phyloP scores from a whole-genome alignment of 1,140 invertebrate species.

The Calephelis nemesis region DNA sequence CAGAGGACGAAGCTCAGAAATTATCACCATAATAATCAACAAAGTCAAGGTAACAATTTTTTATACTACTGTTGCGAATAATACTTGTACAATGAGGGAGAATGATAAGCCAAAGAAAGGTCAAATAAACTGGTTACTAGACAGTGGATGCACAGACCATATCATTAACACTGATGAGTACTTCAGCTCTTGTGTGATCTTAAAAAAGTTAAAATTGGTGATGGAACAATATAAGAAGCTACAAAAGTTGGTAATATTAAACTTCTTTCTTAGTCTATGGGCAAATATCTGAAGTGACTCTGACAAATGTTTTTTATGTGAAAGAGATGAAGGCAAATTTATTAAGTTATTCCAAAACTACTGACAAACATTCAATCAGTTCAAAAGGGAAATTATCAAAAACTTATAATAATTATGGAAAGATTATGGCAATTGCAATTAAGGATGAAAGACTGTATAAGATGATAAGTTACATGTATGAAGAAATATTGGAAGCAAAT shows the following conservation, averaged over 20 bases:
- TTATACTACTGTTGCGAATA: slow-evolving; percentile 23
- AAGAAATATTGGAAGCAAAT: slow-evolving; percentile 8
- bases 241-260: slow-evolving; percentile 25
- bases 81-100: slow-evolving; percentile 13
- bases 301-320: slow-evolving; percentile 33
- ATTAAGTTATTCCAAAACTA: slow-evolving; percentile 30
- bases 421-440: slow-evolving; percentile 14
- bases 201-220: slow-evolving; percentile 27
- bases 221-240: slow-evolving; percentile 25
- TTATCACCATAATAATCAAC: neutral
- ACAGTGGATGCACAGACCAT: slow-evolving; percentile 53
- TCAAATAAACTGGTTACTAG: slow-evolving; percentile 49
- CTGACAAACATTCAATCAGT: slow-evolving; percentile 11
- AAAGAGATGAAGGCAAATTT: slow-evolving; percentile 34
- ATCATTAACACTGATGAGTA: slow-evolving; percentile 17
- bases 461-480: slow-evolving; percentile 10
- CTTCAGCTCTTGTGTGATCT: slow-evolving; percentile 14
- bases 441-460: slow-evolving; percentile 14
- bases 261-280: slow-evolving; percentile 25
- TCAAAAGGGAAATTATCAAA: neutral
- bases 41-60: slow-evolving; percentile 18
- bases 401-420: slow-evolving; percentile 1
- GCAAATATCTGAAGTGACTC: slow-evolving; percentile 20
- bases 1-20: neutral
- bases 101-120: slow-evolving; percentile 23